Evolutionary conservation across 2,888 invertebrate species (phyloP).

Genomic region (Mylabris sibirica): DNA sequence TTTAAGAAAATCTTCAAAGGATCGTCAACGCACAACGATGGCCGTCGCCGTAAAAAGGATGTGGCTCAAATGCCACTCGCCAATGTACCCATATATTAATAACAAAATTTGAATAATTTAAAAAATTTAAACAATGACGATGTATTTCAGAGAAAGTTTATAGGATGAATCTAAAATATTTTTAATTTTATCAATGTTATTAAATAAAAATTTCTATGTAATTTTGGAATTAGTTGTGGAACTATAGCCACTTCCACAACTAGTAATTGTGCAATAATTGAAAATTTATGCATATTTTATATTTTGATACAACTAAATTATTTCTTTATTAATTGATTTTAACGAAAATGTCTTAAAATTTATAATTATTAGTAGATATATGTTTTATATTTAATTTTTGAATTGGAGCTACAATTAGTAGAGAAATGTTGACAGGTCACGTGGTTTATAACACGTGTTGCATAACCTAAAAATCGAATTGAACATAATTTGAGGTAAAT

Average conservation of each 20-base stretch:
- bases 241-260: not conserved
- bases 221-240: not conserved
- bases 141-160: too few relatives aligned
- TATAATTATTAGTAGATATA: too few relatives aligned
- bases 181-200: too few relatives aligned
- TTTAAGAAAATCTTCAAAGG: conserved; percentile 19
- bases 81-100: not conserved
- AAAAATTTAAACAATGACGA: too few relatives aligned
- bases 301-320: too few relatives aligned
- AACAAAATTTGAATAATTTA: not conserved
- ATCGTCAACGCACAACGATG: not conserved
- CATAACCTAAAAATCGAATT: not conserved
- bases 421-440: not conserved
- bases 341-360: too few relatives aligned
- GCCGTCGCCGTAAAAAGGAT: conserved; percentile 19
- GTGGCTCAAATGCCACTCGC: not conserved
- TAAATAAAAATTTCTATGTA: too few relatives aligned
- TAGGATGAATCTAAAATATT: too few relatives aligned
- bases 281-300: not conserved
- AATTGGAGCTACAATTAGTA: not conserved
- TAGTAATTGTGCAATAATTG: not conserved
- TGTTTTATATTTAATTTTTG: not conserved
- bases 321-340: too few relatives aligned
- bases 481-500: not conserved
- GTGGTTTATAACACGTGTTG: not conserved